A percentile compares a stretch with the other conserved stretches of the same genome.
These are phyloP conservation scores for Pachyrhynchus sulphureomaculatus DNA, from an alignment of 1,140 invertebrate genomes.

Conservation along the genomic window DNA sequence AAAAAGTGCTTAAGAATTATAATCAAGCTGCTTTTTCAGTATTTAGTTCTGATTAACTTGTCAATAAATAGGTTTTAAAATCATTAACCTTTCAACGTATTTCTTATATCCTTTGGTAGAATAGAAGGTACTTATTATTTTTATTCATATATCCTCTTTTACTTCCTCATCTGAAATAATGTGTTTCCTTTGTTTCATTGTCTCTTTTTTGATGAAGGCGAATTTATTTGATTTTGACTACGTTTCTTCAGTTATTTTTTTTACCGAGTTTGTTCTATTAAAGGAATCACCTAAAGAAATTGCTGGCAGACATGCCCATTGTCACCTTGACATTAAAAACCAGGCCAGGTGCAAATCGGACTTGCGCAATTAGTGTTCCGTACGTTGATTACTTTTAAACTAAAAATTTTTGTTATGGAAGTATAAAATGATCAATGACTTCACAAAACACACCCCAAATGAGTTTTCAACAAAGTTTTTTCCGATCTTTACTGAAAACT, in stretches of 20 bases:
- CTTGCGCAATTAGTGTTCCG: no score
- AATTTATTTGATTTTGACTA: not conserved
- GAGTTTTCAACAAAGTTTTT: no score
- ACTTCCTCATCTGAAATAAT: conserved; percentile 6
- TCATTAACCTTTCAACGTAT: no score
- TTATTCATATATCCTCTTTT: not conserved
- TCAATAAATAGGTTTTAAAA: no score
- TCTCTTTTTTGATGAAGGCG: not conserved
- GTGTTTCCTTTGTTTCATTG: not conserved
- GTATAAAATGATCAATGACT: no score
- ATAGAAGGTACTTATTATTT: not conserved
- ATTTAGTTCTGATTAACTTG: no score
- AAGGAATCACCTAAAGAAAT: not conserved
- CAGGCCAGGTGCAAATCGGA: not conserved
- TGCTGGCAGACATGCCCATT: not conserved
- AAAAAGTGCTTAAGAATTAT: no score
- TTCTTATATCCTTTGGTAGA: not conserved
- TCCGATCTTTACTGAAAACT: no score
- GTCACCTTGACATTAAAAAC: not conserved
- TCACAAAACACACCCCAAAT: no score
- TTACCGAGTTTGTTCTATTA: not conserved
- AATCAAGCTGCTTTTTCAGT: no score
- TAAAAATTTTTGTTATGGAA: no score
- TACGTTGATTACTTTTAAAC: no score
- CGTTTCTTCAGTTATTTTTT: not conserved